Conservation (phyloP, 1,140 invertebrate genomes). For the Calephelis virginiensis region DNA sequence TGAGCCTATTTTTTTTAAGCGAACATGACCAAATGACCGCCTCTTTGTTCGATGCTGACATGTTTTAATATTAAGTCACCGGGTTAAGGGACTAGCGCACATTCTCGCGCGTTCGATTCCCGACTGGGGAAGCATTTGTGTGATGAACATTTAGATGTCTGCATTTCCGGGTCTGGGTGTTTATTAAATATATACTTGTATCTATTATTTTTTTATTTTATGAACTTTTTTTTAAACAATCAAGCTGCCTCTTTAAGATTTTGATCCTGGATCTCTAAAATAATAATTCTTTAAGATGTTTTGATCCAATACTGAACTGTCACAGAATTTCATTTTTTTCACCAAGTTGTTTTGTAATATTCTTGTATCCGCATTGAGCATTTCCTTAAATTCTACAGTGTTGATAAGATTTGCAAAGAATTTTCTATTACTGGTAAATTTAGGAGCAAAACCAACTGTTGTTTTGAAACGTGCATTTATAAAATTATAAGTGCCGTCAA, state of each 20-base stretch:
- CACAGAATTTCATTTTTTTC: conserved; percentile 54
- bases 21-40: too few species aligned
- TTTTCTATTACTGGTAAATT: conserved; percentile 54
- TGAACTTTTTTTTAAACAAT: too few species aligned
- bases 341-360: conserved; percentile 39
- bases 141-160: too few species aligned
- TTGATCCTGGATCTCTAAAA: not conserved
- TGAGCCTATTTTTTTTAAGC: too few species aligned
- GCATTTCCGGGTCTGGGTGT: too few species aligned
- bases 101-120: too few species aligned
- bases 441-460: conserved; percentile 52
- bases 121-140: too few species aligned
- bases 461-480: conserved; percentile 54
- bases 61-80: too few species aligned
- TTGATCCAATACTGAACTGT: conserved; percentile 44
- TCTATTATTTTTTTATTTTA: too few species aligned
- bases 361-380: conserved; percentile 41
- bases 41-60: too few species aligned
- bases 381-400: conserved; percentile 45
- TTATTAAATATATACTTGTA: too few species aligned
- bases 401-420: conserved; percentile 61
- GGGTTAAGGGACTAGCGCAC: too few species aligned
- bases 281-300: conserved; percentile 32
- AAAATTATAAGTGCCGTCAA: conserved; percentile 47
- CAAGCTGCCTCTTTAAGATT: not conserved